Conservation (phyloP, 1,140 invertebrate genomes). For the Nephila pilipes region DNA sequence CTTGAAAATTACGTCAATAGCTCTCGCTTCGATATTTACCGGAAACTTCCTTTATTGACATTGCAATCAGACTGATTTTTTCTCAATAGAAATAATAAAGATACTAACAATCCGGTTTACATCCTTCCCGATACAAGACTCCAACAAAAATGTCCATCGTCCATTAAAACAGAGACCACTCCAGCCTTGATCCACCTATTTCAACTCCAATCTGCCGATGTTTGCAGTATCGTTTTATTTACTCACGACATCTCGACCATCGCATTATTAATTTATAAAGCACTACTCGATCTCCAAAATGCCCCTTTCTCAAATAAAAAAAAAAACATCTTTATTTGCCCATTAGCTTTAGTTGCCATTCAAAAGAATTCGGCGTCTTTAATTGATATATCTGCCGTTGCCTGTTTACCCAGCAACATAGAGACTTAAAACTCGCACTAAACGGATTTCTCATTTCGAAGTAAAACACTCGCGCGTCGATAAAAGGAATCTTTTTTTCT, state of each 20-base stretch:
- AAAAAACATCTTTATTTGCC: too few species aligned
- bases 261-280: constrained; percentile 5
- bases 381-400: neutral
- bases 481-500: neutral
- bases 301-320: too few species aligned
- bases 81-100: too few species aligned
- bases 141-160: too few species aligned
- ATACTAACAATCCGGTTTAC: too few species aligned
- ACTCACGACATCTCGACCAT: neutral
- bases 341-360: neutral
- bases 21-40: too few species aligned
- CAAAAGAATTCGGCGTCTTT: constrained; percentile 2
- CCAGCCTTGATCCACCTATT: neutral
- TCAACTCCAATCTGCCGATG: neutral
- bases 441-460: constrained; percentile 20
- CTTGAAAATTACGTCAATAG: too few species aligned
- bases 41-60: too few species aligned
- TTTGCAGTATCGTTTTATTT: neutral
- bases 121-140: neutral
- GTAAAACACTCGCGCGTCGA: neutral
- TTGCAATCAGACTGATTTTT: too few species aligned
- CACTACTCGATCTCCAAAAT: too few species aligned
- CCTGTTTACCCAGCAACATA: neutral
- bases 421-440: neutral
- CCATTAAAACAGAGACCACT: neutral